Conservation (phyloP, 2,113 vertebrate species). For the Oryzias woworae region DNA sequence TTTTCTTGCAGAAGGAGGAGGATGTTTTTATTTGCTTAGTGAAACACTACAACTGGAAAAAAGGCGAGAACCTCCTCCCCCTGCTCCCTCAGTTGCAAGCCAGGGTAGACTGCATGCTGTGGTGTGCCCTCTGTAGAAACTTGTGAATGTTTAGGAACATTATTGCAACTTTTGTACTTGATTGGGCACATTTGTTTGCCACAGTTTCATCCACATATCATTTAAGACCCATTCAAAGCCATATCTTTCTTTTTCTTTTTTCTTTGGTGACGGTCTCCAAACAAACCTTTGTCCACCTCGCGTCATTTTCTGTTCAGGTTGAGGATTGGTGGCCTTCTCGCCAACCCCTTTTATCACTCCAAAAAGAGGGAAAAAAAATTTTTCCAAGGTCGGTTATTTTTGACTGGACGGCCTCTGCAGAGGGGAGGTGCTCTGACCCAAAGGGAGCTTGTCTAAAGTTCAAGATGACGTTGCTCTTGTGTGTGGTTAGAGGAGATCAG, state of each 20-base stretch:
- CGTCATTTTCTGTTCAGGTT: slow-evolving; percentile 30
- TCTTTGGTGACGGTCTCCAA: slow-evolving; percentile 13
- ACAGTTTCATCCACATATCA: slow-evolving; percentile 52
- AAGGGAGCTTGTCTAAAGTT: slow-evolving; percentile 5
- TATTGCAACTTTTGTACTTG: slow-evolving; percentile 65
- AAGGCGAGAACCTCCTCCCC: slow-evolving; percentile 51
- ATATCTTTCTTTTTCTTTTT: slow-evolving; percentile 26
- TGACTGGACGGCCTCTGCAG: slow-evolving; percentile 20
- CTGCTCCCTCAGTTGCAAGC: slow-evolving; percentile 60
- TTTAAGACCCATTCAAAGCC: slow-evolving; percentile 36
- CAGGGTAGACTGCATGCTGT: slow-evolving; percentile 76
- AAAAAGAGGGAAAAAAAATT: not conserved
- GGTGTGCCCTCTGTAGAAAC: slow-evolving; percentile 74
- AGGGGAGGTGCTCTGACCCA: slow-evolving; percentile 33
- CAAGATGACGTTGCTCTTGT: slow-evolving; percentile 15
- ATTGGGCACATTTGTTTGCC: slow-evolving; percentile 58
- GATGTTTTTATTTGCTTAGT: slow-evolving; percentile 1
- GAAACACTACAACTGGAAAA: slow-evolving; percentile 16
- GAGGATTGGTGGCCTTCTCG: slow-evolving; percentile 32
- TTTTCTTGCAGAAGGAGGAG: too few relatives aligned
- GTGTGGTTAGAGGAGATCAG: slow-evolving; percentile 31
- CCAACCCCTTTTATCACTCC: not conserved
- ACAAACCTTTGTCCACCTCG: slow-evolving; percentile 15
- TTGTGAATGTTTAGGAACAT: slow-evolving; percentile 72
- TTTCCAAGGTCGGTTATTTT: slow-evolving; percentile 9